These are phyloP conservation scores for Dryobates pubescens DNA, from an alignment of 2,797 vertebrate genomes.

Conservation along the genomic window DNA sequence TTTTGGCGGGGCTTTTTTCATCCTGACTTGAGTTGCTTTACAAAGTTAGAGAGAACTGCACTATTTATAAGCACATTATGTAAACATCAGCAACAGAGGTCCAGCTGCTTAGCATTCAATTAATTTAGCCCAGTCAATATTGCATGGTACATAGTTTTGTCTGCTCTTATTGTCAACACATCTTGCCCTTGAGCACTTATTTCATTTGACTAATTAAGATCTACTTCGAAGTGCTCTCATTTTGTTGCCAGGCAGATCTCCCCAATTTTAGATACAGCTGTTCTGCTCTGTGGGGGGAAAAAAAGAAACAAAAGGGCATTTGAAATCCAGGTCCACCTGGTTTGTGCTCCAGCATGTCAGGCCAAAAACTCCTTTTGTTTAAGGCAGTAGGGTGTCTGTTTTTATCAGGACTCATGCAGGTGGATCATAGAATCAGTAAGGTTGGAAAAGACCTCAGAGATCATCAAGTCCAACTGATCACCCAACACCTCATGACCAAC, in stretches of 20 bases:
- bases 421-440: neutral
- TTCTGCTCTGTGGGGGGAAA: neutral
- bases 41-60: slow-evolving; percentile 34
- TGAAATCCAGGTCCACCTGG: slow-evolving; percentile 26
- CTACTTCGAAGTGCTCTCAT: slow-evolving; percentile 35
- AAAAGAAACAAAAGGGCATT: neutral
- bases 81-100: slow-evolving; percentile 48
- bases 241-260: slow-evolving; percentile 17
- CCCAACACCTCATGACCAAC: too few relatives aligned
- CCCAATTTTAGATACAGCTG: slow-evolving; percentile 12
- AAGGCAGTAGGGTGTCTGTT: neutral
- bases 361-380: neutral
- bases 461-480: too few relatives aligned
- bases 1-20: too few relatives aligned
- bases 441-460: too few relatives aligned
- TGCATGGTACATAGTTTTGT: slow-evolving; percentile 57
- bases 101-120: slow-evolving; percentile 52
- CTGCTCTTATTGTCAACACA: slow-evolving; percentile 12
- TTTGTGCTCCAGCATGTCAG: neutral
- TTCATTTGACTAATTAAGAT: slow-evolving; percentile 58
- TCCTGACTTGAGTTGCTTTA: neutral
- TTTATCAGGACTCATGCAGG: neutral
- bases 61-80: slow-evolving; percentile 52
- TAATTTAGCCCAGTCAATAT: slow-evolving; percentile 65
- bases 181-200: slow-evolving; percentile 57